Conservation (phyloP, 2,888 invertebrate genomes). For the Leptinotarsa rubiginosa region DNA sequence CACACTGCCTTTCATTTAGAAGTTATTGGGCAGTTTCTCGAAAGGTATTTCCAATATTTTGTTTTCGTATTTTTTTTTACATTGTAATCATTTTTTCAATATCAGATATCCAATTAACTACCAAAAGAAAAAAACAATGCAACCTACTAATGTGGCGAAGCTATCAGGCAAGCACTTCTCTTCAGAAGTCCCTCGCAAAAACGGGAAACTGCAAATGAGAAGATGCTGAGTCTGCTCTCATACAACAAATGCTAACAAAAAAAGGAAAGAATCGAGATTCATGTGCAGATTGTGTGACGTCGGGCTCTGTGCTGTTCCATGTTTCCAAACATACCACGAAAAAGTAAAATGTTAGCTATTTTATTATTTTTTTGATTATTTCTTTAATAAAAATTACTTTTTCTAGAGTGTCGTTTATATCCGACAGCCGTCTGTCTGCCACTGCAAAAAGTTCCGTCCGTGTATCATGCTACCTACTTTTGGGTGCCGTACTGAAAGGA, state of each 20-base stretch:
- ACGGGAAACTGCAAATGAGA: background rate
- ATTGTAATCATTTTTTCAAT: constrained; percentile 20
- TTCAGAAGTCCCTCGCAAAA: constrained; percentile 25
- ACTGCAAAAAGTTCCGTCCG: too few relatives aligned
- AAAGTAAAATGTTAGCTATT: constrained; percentile 6
- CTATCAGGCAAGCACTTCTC: constrained; percentile 18
- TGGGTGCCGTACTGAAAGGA: too few relatives aligned
- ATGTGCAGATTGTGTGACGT: constrained; percentile 38
- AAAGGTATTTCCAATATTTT: constrained; percentile 25
- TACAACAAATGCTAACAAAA: constrained; percentile 24
- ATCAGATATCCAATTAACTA: constrained; percentile 17
- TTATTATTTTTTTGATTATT: constrained; percentile 27
- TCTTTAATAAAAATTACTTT: constrained; percentile 30
- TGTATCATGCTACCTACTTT: too few relatives aligned
- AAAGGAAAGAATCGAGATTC: constrained; percentile 33
- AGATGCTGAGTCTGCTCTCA: constrained; percentile 37
- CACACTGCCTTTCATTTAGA: constrained; percentile 37
- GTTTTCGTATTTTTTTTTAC: constrained; percentile 21
- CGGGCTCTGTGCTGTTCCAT: constrained; percentile 30
- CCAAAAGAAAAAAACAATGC: constrained; percentile 14
- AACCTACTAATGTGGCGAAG: constrained; percentile 8
- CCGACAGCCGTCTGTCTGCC: too few relatives aligned
- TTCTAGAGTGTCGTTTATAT: constrained; percentile 7
- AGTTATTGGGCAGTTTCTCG: constrained; percentile 33
- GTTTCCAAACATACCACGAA: too few relatives aligned